Evolutionary conservation across 2,888 invertebrate species (phyloP).

Genomic region (Gasteruption jaculator): DNA sequence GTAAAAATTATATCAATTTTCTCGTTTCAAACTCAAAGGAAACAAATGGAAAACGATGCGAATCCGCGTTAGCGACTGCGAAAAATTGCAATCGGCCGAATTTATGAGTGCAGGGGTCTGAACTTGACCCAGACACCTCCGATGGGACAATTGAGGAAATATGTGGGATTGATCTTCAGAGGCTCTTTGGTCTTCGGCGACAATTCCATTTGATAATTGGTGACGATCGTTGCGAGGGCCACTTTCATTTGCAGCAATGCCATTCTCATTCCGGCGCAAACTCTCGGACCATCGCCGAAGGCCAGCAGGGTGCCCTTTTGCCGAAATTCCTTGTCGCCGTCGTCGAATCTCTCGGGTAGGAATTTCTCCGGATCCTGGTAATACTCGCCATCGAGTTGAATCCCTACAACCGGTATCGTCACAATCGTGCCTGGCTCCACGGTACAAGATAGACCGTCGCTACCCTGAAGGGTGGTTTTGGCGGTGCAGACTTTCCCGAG

Average conservation of each 20-base stretch:
- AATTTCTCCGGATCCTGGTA: conserved; percentile 22
- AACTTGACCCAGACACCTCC: conserved; percentile 20
- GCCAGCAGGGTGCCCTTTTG: conserved; percentile 17
- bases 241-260: conserved; percentile 21
- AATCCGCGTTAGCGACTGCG: too few relatives aligned
- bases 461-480: conserved; percentile 22
- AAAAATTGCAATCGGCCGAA: too few relatives aligned
- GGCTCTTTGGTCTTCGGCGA: conserved; percentile 21
- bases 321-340: conserved; percentile 6
- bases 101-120: too few relatives aligned
- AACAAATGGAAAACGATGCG: too few relatives aligned
- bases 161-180: conserved; percentile 16
- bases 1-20: too few relatives aligned
- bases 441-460: conserved; percentile 26
- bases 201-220: conserved; percentile 16
- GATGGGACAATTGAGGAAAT: conserved; percentile 9
- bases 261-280: conserved; percentile 21
- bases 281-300: conserved; percentile 23
- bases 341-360: conserved; percentile 22
- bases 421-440: conserved; percentile 26
- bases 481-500: conserved; percentile 26
- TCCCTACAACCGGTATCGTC: conserved; percentile 22
- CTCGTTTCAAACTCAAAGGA: too few relatives aligned
- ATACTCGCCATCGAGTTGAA: conserved; percentile 22
- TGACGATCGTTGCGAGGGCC: conserved; percentile 18